A percentile compares a stretch with the other conserved stretches of the same genome.
Conservation (phyloP, 1,140 invertebrate genomes). For the Musca vetustissima region DNA sequence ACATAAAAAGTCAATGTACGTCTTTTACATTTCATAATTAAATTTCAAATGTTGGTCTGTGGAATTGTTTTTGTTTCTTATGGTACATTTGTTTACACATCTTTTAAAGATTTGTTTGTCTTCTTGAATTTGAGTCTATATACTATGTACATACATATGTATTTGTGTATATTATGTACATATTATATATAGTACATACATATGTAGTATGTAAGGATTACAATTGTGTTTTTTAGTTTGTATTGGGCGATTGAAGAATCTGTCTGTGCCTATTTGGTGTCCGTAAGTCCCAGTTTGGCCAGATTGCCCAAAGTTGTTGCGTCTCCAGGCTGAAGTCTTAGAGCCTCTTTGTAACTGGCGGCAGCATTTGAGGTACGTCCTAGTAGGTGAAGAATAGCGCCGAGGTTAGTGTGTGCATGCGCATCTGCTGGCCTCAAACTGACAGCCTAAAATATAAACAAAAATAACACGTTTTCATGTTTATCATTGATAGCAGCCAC, state of each 20-base stretch:
- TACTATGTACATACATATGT: not conserved
- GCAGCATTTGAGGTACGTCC: conserved; percentile 86
- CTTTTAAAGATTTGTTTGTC: conserved; percentile 6
- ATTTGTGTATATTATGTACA: too few species aligned
- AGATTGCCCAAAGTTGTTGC: conserved; percentile 85
- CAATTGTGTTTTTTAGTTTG: conserved; percentile 32
- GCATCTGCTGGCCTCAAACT: conserved; percentile 63
- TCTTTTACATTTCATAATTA: too few species aligned
- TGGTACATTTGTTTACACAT: conserved; percentile 26
- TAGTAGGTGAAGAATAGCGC: conserved; percentile 90
- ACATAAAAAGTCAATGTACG: not conserved
- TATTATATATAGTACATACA: too few species aligned
- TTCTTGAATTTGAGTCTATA: not conserved
- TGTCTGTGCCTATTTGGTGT: conserved; percentile 29
- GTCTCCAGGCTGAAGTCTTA: conserved; percentile 82
- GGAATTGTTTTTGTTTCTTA: conserved; percentile 36
- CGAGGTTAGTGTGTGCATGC: conserved; percentile 87
- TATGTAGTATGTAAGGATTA: not conserved
- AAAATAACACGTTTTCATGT: too few species aligned
- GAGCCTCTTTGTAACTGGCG: conserved; percentile 76
- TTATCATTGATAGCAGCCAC: too few species aligned
- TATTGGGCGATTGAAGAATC: not conserved
- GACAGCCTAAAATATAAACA: conserved; percentile 42
- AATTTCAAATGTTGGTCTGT: conserved; percentile 3
- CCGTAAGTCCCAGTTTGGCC: conserved; percentile 67